Evolutionary conservation across 2,888 invertebrate species (phyloP), one percentile per base, ranked within the genome.

Genomic region (Phortica magna): DNA sequence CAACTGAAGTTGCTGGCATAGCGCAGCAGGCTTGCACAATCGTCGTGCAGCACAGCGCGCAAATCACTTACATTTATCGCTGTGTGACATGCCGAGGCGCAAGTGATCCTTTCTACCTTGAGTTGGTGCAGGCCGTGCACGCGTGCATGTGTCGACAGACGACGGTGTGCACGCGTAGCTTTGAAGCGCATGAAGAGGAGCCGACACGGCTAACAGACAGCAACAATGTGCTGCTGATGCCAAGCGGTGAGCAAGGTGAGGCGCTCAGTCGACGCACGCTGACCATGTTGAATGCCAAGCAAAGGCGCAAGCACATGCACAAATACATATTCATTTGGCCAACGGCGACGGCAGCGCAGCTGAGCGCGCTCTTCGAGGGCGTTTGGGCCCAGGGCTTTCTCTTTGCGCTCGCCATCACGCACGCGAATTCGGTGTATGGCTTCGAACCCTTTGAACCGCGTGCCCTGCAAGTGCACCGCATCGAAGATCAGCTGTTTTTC

Each of bases 271-370:
- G 74, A 7, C 82, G 83, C 4, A 83, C 89, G 10, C 7, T 82
- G 42, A 22, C 74, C 5, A 81, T 87, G 78, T 42, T 90, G 22
- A 90, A 90, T 83, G 77, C 81, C 0, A 80, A 74, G 7, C 90
- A 90, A 75, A 76, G 72, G 0, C 76, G 77, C 2, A 90, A 89
- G n/a, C 85, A 87, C 6, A 75, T 80, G 2, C 90, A 90, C 43
- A 89, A 87, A 70, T 91, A 90, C 78, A 61, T 89, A 5, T 87
- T 90, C 31, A 70, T 90, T 0, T 91, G 91, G 85, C 82, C 84
- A 0, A 74, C 55, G 3, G 82, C 84, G 10, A 22, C 22, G 17
- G 61, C n/a, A 7, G 7, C 17, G 12, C 61, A 61, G 48, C 67
- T 91, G 2, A 73, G 57, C 0, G 10, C 71, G 0, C 78, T 89